A percentile compares a stretch with the other conserved stretches of the same genome.
Evolutionary conservation across 2,888 invertebrate genomes (phyloP).

Genomic region (Limenitis camilla): DNA sequence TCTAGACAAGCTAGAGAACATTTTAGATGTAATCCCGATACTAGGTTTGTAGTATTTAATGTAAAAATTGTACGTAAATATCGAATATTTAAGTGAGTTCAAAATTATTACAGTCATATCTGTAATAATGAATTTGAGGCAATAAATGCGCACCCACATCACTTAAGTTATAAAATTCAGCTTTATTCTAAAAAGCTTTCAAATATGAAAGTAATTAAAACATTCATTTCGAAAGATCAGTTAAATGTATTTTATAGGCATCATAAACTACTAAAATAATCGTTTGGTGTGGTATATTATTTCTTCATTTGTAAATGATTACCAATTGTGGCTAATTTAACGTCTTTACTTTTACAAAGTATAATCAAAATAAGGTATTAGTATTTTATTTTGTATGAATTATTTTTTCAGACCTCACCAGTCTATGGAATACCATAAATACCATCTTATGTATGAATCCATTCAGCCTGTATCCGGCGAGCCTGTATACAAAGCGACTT

Average conservation of each 20-base stretch:
- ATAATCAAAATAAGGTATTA: too few relatives aligned
- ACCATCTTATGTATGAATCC: constrained; percentile 91
- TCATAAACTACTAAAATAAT: too few relatives aligned
- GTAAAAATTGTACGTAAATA: neutral
- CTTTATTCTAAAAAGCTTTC: too few relatives aligned
- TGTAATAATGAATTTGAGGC: neutral
- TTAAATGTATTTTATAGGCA: too few relatives aligned
- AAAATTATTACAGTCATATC: neutral
- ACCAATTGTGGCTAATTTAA: too few relatives aligned
- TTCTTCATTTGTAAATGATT: too few relatives aligned
- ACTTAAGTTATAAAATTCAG: too few relatives aligned
- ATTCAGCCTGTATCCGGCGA: constrained; percentile 82
- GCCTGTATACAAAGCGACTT: constrained; percentile 81
- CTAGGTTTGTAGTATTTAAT: constrained; percentile 34
- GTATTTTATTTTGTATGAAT: too few relatives aligned
- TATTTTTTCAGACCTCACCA: constrained; percentile 52
- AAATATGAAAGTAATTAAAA: constrained; percentile 4
- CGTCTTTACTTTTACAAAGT: too few relatives aligned
- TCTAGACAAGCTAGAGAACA: constrained; percentile 57
- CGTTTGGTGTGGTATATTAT: too few relatives aligned
- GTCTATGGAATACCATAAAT: constrained; percentile 79
- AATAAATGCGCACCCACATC: neutral
- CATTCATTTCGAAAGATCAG: neutral
- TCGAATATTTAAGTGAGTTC: neutral
- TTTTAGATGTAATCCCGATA: constrained; percentile 74